Evolutionary conservation across 1,140 invertebrate species (phyloP), one percentile per base, ranked within the genome.

Genomic region (Drosophila punjabiensis): DNA sequence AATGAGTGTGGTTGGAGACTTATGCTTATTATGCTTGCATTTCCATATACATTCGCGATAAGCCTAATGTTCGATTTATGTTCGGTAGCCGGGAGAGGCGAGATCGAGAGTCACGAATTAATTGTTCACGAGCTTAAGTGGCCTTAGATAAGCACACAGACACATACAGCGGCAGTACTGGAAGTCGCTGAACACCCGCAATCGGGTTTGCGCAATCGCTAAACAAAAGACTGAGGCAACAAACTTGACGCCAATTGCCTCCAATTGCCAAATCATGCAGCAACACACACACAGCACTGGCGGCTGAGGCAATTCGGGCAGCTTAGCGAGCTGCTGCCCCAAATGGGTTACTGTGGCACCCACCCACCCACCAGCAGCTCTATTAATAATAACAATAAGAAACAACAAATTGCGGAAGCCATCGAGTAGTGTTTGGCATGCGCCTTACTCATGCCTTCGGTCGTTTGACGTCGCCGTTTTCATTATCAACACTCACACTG

Each of bases 201-300:
- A 74, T 75, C 56, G 63, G 41, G 62, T 88, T 89, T 88, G 81
- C 84, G 78, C 84, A 84, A 79, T 75, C 71, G 37, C 68, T 55
- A 89, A 71, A 88, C 81, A 90, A 90, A 89, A 89, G 85, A 89
- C 85, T 89, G 89, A 70, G 79, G 85, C 86, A 89, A 89, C 85
- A 81, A 89, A 82, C 85, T 85, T 79, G 85, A 82, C 78, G 82
- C 75, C 52, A 53, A 53, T 52, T 52, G 85, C 77, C 66, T 81
- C 78, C 86, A 89, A 76, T 82, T 90, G 85, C 81, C 82, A 82
- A 81, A 79, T 81, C 84, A 83, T 84, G 81, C 76, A 83, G 73
- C 70, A 65, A 47, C 64, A 56, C 45, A 74, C 74, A 53, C 56
- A 63, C 50, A 68, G 73, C 48, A 66, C 45, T 50, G 78, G 67